These are phyloP conservation scores for Gavialis gangeticus DNA, from an alignment of 2,113 vertebrate genomes.

Conservation along the genomic window DNA sequence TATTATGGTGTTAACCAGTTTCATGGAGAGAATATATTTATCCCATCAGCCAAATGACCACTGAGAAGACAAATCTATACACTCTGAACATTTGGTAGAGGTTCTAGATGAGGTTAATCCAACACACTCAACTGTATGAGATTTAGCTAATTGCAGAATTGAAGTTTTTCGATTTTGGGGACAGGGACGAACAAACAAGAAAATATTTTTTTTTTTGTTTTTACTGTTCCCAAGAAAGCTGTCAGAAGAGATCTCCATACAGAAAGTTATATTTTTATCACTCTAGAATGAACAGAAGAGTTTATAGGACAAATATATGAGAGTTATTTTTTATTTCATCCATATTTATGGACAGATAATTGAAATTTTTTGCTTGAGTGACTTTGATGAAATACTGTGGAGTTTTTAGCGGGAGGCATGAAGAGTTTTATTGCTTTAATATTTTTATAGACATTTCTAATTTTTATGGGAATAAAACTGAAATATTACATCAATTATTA, in stretches of 20 bases:
- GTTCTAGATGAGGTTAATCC: background rate
- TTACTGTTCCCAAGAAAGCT: background rate
- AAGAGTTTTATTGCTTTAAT: slow-evolving; percentile 33
- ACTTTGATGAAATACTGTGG: slow-evolving; percentile 28
- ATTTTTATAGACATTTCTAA: slow-evolving; percentile 46
- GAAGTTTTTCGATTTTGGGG: background rate
- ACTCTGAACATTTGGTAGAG: background rate
- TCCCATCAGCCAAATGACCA: background rate
- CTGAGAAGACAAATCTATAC: background rate
- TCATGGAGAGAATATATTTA: background rate
- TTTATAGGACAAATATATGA: slow-evolving; percentile 37
- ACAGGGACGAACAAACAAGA: background rate
- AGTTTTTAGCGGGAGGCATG: background rate
- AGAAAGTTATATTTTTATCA: background rate
- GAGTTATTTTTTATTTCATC: background rate
- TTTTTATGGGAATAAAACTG: slow-evolving; percentile 43
- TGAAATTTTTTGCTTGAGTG: slow-evolving; percentile 26
- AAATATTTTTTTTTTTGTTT: background rate
- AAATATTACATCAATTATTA: slow-evolving; percentile 62
- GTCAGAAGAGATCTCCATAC: background rate
- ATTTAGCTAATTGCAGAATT: background rate
- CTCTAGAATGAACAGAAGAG: background rate
- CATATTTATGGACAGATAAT: slow-evolving; percentile 49
- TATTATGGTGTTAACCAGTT: background rate
- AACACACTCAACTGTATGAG: background rate